These are phyloP conservation scores for Cheilosia vernalis DNA, from an alignment of 2,888 invertebrate species.

Conservation along the genomic window DNA sequence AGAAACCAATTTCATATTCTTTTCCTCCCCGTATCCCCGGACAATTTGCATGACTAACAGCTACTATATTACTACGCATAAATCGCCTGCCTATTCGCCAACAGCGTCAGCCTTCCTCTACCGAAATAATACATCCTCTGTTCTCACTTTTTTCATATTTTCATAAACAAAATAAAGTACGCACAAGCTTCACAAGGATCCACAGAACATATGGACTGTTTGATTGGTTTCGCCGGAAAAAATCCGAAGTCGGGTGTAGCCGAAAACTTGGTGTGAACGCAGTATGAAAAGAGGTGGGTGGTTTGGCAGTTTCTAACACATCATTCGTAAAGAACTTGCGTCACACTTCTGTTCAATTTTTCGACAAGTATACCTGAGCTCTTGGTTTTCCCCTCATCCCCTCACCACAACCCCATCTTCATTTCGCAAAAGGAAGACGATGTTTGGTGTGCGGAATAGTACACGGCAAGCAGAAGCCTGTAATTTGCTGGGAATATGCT, in stretches of 20 bases:
- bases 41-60: slow-evolving; percentile 41
- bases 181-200: slow-evolving; percentile 3
- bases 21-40: slow-evolving; percentile 4
- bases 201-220: slow-evolving; percentile 36
- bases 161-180: background rate
- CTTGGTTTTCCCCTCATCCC: slow-evolving; percentile 7
- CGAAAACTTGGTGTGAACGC: slow-evolving; percentile 5
- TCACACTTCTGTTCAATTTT: slow-evolving; percentile 45
- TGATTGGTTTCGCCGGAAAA: slow-evolving; percentile 41
- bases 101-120: background rate
- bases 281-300: background rate
- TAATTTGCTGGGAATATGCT: slow-evolving; percentile 16
- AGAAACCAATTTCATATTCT: slow-evolving; percentile 47
- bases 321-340: slow-evolving; percentile 27
- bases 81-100: slow-evolving; percentile 38
- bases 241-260: background rate
- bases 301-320: slow-evolving; percentile 25
- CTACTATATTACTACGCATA: slow-evolving; percentile 27
- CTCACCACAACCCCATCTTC: background rate
- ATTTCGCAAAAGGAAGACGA: background rate
- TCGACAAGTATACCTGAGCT: slow-evolving; percentile 20
- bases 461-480: slow-evolving; percentile 14
- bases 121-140: background rate
- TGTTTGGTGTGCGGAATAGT: background rate
- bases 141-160: background rate